Evolutionary conservation across 2,888 invertebrate species (phyloP).

Genomic region (Chloroclysta siterata): DNA sequence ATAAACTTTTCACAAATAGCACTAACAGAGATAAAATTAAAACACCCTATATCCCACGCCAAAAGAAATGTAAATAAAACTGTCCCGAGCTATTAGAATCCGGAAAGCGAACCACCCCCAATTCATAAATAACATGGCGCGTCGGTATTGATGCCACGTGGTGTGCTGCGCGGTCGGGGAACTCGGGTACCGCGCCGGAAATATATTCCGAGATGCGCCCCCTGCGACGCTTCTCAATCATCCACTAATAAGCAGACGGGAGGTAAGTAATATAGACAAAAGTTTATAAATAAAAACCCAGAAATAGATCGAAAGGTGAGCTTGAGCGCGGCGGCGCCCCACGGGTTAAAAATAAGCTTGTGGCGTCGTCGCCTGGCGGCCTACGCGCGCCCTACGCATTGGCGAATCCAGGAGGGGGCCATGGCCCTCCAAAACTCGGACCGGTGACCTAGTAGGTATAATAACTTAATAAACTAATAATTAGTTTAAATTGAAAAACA

Average conservation of each 20-base stretch:
- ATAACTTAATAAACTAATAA: too few species aligned
- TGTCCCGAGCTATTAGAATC: conserved; percentile 30
- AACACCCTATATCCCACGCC: conserved; percentile 21
- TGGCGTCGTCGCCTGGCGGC: conserved; percentile 65
- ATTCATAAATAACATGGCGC: conserved; percentile 55
- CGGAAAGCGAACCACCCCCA: conserved; percentile 46
- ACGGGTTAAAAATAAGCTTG: conserved; percentile 72
- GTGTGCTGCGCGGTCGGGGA: conserved; percentile 51
- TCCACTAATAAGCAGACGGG: conserved; percentile 83
- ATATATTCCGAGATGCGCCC: conserved; percentile 78
- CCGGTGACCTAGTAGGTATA: too few species aligned
- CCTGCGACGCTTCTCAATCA: conserved; percentile 84
- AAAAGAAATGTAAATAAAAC: conserved; percentile 34
- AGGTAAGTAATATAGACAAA: conserved; percentile 84
- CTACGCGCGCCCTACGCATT: conserved; percentile 60
- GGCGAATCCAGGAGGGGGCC: too few species aligned
- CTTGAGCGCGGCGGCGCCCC: conserved; percentile 78
- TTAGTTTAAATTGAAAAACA: too few species aligned
- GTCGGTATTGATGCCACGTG: conserved; percentile 60
- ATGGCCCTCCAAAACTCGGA: too few species aligned
- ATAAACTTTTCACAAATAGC: conserved; percentile 20
- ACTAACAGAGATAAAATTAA: conserved; percentile 9
- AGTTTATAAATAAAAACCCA: conserved; percentile 79
- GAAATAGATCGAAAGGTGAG: conserved; percentile 83
- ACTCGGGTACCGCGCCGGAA: conserved; percentile 66